Evolutionary conservation across 1,140 invertebrate genomes (phyloP), one percentile per base, ranked within the genome.

Genomic region (Camponotus vicinus): DNA sequence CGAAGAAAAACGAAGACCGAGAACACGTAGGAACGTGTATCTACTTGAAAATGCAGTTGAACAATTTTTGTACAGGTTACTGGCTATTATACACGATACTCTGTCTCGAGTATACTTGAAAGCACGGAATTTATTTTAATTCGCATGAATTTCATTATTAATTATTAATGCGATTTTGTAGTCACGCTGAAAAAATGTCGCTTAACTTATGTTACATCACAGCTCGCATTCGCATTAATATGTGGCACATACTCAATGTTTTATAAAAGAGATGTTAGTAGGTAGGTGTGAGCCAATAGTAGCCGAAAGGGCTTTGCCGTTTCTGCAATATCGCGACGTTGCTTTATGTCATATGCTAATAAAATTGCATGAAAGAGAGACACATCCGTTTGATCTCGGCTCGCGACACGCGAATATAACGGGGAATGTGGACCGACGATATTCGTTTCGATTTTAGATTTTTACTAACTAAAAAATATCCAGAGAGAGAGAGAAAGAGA

Each of bases 261-360:
- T 80, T 11, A 40, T 70, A 80, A 80, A 80, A 45, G n/a, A 32
- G 11, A 18, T 5, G 37, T 4, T 49, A 9, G 42, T 34, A 70
- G 37, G 42, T 34, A 70, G 37, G 78, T 57, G 64, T 70, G 45
- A 69, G 21, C 6, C 45, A 52, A 55, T 55, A 27, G 34, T 49
- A 40, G 34, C 66, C 49, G 78, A 59, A 57, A 80, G 66, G n/a
- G 66, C 78, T 80, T 80, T 80, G 66, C 21, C 37, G 21, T 40
- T 15, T 66, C 13, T 34, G 78, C 80, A 84, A 84, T 84, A 84
- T 76, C 21, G 67, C 67, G 32, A 82, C 64, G 52, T 82, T 84
- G 64, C 57, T 84, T 84, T 84, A 84, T 83, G 79, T 84, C 37
- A 40, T 64, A 84, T 84, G 80, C 57, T 84, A 84, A 84, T 84